Conservation (phyloP, 1,140 invertebrate genomes). For the Ips nitidus region DNA sequence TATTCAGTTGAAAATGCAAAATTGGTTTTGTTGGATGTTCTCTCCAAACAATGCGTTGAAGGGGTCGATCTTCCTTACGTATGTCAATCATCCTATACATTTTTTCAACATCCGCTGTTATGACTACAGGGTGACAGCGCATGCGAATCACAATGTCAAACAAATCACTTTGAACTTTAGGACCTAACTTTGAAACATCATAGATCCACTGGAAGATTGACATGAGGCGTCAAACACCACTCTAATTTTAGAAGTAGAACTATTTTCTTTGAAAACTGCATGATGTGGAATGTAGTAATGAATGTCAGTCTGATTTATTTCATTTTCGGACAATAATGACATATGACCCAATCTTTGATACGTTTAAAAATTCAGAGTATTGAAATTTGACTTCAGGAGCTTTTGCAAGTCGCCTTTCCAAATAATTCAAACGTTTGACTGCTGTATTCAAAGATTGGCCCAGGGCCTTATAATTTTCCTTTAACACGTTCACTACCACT, state of each 20-base stretch:
- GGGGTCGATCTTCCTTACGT: slow-evolving; percentile 36
- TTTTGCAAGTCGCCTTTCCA: no score
- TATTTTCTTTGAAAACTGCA: background rate
- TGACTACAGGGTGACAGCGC: slow-evolving; percentile 38
- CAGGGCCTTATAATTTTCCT: no score
- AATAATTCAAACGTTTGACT: no score
- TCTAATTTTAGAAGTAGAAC: background rate
- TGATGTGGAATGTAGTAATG: background rate
- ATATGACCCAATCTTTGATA: no score
- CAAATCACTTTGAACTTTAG: slow-evolving; percentile 44
- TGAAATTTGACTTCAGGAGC: no score
- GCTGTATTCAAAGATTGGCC: no score
- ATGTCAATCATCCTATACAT: slow-evolving; percentile 51
- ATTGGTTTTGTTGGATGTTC: slow-evolving; percentile 32
- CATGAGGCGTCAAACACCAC: background rate
- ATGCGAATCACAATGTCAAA: slow-evolving; percentile 42
- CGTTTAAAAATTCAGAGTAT: no score
- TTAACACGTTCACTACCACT: no score
- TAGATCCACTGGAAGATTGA: background rate
- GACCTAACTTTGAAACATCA: slow-evolving; percentile 27
- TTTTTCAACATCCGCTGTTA: slow-evolving; percentile 49
- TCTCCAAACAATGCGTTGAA: slow-evolving; percentile 51
- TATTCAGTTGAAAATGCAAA: slow-evolving; percentile 43
- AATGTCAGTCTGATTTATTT: no score
- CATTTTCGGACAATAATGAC: no score